Evolutionary conservation across 1,140 invertebrate species (phyloP).

Genomic region (Calliopsis andreniformis): DNA sequence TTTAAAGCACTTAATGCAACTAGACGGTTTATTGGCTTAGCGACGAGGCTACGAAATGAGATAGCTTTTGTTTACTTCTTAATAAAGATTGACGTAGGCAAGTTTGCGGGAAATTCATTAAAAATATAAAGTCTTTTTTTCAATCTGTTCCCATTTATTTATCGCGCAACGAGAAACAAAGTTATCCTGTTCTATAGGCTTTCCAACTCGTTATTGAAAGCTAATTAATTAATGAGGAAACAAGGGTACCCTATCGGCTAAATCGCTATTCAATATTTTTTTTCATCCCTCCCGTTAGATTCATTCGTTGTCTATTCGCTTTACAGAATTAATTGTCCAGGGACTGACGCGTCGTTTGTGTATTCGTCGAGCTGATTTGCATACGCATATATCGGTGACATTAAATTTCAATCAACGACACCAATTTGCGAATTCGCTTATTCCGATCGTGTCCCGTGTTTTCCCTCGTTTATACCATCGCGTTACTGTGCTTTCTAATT

Average conservation of each 20-base stretch:
- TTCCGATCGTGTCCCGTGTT: not conserved
- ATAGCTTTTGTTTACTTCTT: not conserved
- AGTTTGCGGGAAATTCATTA: not conserved
- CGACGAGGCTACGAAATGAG: no score
- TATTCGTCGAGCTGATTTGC: conserved; percentile 5
- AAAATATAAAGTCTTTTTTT: no score
- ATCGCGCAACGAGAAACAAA: not conserved
- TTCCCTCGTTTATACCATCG: conserved; percentile 6
- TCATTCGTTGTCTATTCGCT: not conserved
- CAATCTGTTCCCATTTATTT: not conserved
- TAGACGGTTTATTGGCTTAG: not conserved
- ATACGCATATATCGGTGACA: conserved; percentile 29
- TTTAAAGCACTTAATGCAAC: not conserved
- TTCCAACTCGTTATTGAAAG: not conserved
- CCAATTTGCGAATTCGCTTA: not conserved
- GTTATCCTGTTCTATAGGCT: not conserved
- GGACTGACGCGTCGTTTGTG: not conserved
- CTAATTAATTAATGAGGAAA: not conserved
- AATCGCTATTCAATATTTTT: not conserved
- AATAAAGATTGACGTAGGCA: not conserved
- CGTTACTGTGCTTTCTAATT: not conserved
- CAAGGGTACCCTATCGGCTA: not conserved
- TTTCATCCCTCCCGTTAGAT: not conserved
- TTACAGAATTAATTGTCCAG: conserved; percentile 3
- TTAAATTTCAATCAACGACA: conserved; percentile 28